These are phyloP conservation scores for Myoxocephalus aenaeus DNA, from an alignment of 2,797 vertebrate species.

Conservation along the genomic window DNA sequence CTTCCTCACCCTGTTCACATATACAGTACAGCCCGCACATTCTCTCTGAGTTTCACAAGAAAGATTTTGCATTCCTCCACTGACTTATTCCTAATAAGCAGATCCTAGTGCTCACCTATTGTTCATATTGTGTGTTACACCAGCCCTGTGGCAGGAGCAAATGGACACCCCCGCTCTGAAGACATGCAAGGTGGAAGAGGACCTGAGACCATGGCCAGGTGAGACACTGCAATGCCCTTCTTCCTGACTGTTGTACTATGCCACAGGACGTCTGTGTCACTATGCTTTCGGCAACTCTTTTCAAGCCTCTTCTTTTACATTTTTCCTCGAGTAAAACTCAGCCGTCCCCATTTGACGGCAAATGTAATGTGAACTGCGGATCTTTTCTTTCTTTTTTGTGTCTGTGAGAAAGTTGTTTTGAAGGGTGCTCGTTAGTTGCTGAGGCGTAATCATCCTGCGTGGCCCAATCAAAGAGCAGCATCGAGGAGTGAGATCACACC, in stretches of 20 bases:
- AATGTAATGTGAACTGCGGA: constrained; percentile 15
- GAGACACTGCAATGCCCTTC: constrained; percentile 51
- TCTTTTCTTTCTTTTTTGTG: not conserved
- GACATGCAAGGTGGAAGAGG: constrained; percentile 88
- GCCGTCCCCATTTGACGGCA: constrained; percentile 26
- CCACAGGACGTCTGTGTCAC: not conserved
- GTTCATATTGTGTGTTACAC: constrained; percentile 57
- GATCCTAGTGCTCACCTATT: constrained; percentile 19
- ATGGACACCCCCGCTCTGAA: constrained; percentile 84
- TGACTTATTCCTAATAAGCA: not conserved
- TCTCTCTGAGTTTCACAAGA: not conserved
- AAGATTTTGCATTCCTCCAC: constrained; percentile 3
- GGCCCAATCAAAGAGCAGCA: constrained; percentile 27
- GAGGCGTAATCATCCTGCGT: constrained; percentile 45
- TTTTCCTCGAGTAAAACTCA: not conserved
- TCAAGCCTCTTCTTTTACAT: not conserved
- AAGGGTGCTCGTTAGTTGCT: constrained; percentile 12
- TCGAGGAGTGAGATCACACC: constrained; percentile 27
- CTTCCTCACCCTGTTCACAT: constrained; percentile 32
- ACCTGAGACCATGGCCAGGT: constrained; percentile 86
- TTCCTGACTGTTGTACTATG: not conserved
- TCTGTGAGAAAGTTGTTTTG: constrained; percentile 19
- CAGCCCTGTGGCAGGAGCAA: constrained; percentile 85
- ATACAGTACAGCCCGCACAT: constrained; percentile 34
- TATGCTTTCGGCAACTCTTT: not conserved